phyloP scores from a whole-genome alignment of 1,140 invertebrate genomes.

The Meloidogyne floridensis region DNA sequence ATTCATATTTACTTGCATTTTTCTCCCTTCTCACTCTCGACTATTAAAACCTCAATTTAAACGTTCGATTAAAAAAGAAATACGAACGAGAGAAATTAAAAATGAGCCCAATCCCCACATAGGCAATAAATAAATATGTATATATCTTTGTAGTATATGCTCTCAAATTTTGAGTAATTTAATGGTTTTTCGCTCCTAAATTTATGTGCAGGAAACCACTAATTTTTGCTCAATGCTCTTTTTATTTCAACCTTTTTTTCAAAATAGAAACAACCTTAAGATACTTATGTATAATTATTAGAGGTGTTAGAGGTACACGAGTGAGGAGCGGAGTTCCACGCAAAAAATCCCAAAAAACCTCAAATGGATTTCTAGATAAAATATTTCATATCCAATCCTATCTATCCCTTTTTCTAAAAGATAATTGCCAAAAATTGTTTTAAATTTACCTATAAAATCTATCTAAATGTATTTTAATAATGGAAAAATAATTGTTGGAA shows the following conservation, averaged over 20 bases:
- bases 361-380: no score
- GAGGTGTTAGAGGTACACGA: no score
- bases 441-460: no score
- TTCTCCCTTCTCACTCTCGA: conserved; percentile 3
- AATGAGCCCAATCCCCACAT: not conserved
- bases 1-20: not conserved
- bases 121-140: not conserved
- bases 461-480: no score
- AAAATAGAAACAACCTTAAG: not conserved
- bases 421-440: no score
- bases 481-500: no score
- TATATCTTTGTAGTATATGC: no score
- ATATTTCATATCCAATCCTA: no score
- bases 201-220: not conserved
- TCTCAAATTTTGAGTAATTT: not conserved
- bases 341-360: no score
- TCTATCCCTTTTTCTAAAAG: no score
- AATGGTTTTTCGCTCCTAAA: not conserved
- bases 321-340: no score
- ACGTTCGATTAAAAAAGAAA: not conserved
- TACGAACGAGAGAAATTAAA: not conserved
- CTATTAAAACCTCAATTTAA: conserved; percentile 8
- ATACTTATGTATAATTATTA: no score
- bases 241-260: not conserved
- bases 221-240: not conserved